A percentile compares a stretch with the other conserved stretches of the same genome.
Evolutionary conservation across 2,797 vertebrate genomes (phyloP).

Genomic region (Characodon lateralis): DNA sequence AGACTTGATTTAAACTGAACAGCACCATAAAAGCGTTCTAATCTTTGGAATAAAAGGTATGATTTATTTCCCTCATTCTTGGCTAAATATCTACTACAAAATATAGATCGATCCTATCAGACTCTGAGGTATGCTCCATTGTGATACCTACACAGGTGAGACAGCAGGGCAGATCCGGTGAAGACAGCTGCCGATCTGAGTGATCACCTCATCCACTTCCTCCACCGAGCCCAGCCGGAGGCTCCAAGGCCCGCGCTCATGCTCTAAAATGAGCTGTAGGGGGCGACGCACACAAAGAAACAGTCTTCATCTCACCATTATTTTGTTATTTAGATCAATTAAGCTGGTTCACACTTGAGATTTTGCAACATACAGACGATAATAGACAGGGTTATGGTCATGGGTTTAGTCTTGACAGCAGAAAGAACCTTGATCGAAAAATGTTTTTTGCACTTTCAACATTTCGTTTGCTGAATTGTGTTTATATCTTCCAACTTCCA

Average conservation of each 20-base stretch:
- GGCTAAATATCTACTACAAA: too few species aligned
- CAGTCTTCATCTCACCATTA: too few species aligned
- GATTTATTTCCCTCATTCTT: background rate
- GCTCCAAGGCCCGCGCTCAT: conserved; percentile 84
- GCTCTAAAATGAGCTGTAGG: conserved; percentile 87
- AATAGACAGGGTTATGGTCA: background rate
- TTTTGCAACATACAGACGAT: background rate
- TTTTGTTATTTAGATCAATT: background rate
- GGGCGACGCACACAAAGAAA: conserved; percentile 26
- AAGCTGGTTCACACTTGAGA: background rate
- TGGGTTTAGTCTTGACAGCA: background rate
- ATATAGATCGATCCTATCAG: background rate
- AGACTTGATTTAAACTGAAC: background rate
- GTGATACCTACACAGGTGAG: conserved; percentile 86
- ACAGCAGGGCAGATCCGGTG: conserved; percentile 86
- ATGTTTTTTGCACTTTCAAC: background rate
- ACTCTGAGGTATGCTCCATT: background rate
- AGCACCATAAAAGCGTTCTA: background rate
- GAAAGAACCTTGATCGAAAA: background rate
- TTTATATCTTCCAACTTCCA: background rate
- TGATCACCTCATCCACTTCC: conserved; percentile 88
- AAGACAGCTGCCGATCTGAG: conserved; percentile 86
- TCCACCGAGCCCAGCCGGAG: conserved; percentile 84
- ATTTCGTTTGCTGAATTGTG: background rate
- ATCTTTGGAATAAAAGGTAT: background rate